Conservation (phyloP, 1,140 invertebrate species). For the Drosophila ambigua region DNA sequence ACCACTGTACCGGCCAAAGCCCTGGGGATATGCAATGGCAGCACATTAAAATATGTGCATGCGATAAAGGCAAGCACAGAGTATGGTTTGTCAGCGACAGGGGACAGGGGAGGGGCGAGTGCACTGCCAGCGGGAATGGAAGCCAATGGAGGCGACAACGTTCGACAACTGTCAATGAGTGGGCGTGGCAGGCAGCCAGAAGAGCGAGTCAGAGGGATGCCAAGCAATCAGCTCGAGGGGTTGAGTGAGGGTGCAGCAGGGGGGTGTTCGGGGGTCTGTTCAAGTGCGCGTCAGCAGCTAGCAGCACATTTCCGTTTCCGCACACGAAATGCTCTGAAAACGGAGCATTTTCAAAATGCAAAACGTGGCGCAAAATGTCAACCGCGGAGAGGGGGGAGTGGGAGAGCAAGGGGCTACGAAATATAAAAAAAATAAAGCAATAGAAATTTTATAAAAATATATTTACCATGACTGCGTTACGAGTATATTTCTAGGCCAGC, state of each 20-base stretch:
- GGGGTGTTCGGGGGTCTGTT: slow-evolving; percentile 29
- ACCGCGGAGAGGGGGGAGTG: slow-evolving; percentile 31
- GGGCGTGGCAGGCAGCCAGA: slow-evolving; percentile 7
- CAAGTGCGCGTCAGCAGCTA: slow-evolving; percentile 67
- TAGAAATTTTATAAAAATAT: slow-evolving; percentile 77
- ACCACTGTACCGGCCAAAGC: slow-evolving; percentile 23
- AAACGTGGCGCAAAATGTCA: slow-evolving; percentile 78
- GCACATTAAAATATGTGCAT: slow-evolving; percentile 74
- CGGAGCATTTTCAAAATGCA: slow-evolving; percentile 78
- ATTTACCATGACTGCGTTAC: slow-evolving; percentile 62
- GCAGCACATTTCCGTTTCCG: slow-evolving; percentile 80
- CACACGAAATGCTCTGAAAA: slow-evolving; percentile 77
- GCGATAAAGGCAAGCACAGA: slow-evolving; percentile 18
- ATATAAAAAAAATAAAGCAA: slow-evolving; percentile 60
- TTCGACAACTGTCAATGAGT: slow-evolving; percentile 74
- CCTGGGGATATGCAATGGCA: slow-evolving; percentile 57
- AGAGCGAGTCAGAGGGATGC: not conserved
- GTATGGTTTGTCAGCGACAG: too few relatives aligned
- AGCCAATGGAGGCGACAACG: slow-evolving; percentile 58
- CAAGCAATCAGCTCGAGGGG: not conserved
- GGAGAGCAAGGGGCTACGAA: not conserved
- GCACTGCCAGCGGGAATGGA: slow-evolving; percentile 12
- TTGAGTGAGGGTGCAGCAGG: not conserved
- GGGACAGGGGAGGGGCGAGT: not conserved
- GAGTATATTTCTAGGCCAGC: slow-evolving; percentile 61